A percentile compares a stretch with the other conserved stretches of the same genome.
Evolutionary conservation across 2,797 vertebrate genomes (phyloP).

Genomic region (Stomatorhinus walkeri): DNA sequence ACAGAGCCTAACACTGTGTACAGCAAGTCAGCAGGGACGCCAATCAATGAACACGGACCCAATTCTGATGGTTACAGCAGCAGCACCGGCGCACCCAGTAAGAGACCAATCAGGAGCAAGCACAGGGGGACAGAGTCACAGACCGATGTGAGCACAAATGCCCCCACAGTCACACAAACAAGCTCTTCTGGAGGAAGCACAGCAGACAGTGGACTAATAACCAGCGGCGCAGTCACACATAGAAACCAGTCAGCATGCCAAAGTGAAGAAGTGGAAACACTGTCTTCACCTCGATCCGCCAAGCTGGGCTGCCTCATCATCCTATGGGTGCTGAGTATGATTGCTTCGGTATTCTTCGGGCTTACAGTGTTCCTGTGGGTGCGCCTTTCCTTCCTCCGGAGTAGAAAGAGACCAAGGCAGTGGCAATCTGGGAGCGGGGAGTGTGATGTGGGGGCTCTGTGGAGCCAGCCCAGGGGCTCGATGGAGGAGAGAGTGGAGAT

Average conservation of each 20-base stretch:
- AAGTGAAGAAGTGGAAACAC: not conserved
- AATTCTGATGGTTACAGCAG: not conserved
- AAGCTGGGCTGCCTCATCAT: conserved; percentile 38
- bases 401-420: not conserved
- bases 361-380: conserved; percentile 41
- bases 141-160: not conserved
- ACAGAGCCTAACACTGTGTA: not conserved
- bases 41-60: not conserved
- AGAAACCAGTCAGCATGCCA: not conserved
- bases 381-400: conserved; percentile 32
- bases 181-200: not conserved
- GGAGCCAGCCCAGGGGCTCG: conserved; percentile 29
- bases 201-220: not conserved
- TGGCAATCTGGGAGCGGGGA: not conserved
- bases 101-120: not conserved
- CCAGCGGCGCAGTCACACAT: not conserved
- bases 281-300: not conserved
- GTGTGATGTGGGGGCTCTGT: conserved; percentile 26
- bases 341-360: conserved; percentile 38
- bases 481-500: conserved; percentile 45
- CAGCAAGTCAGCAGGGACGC: not conserved
- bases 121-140: not conserved
- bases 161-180: not conserved
- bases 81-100: not conserved
- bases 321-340: conserved; percentile 38